phyloP scores from a whole-genome alignment of 2,888 invertebrate genomes.

The Odontocerum albicorne region DNA sequence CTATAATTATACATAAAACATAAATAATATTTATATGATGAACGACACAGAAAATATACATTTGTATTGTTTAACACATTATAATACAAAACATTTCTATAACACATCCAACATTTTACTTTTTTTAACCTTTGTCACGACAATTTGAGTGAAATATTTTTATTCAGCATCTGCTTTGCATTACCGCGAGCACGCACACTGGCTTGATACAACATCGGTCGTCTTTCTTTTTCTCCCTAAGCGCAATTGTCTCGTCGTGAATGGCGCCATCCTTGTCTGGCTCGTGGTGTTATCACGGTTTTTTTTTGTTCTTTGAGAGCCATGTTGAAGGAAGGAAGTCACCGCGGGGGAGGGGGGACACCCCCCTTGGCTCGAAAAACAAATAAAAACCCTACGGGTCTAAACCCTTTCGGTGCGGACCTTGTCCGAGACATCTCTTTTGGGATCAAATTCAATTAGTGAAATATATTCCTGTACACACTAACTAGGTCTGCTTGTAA shows the following conservation, averaged over 20 bases:
- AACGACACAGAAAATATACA: no score
- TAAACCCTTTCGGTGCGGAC: constrained; percentile 3
- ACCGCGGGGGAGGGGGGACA: constrained; percentile 29
- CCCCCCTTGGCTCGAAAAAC: constrained; percentile 32
- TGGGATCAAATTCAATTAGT: neutral
- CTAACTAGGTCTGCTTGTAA: neutral
- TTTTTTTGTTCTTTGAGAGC: constrained; percentile 19
- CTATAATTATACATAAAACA: no score
- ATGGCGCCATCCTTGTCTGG: constrained; percentile 25
- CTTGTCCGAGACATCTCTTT: neutral
- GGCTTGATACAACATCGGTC: no score
- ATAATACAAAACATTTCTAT: no score
- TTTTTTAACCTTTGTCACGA: no score
- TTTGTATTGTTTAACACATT: no score
- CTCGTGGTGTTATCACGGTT: constrained; percentile 6
- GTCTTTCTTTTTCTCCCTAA: constrained; percentile 12
- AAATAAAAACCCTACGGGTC: constrained; percentile 30
- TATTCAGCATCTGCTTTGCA: no score
- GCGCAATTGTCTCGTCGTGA: constrained; percentile 11
- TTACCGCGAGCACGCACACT: no score
- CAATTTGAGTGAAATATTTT: no score
- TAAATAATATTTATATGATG: no score
- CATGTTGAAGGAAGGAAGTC: constrained; percentile 34
- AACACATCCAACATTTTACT: no score
- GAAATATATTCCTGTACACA: neutral